A percentile compares a stretch with the other conserved stretches of the same genome.
Conservation (phyloP, 2,797 vertebrate species). For the Diplodus sargus region DNA sequence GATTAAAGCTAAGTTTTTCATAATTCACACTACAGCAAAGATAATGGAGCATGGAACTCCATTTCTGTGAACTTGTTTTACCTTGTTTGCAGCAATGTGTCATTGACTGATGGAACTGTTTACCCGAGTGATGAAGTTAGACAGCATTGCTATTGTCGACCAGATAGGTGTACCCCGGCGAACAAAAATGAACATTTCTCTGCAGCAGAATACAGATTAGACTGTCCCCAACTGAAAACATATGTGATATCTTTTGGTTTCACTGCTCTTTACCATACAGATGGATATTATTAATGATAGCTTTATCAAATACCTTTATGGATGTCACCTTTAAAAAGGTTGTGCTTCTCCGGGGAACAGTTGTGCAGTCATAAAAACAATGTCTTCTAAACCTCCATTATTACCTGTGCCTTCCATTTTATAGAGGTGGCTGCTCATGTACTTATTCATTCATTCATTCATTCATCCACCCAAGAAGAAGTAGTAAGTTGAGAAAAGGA, state of each 20-base stretch:
- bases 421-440: constrained; percentile 60
- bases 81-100: constrained; percentile 33
- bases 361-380: constrained; percentile 57
- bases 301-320: constrained; percentile 30
- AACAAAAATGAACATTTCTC: constrained; percentile 33
- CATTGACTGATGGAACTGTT: constrained; percentile 47
- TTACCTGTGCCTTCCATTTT: constrained; percentile 47
- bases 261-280: constrained; percentile 15
- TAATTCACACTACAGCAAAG: neutral
- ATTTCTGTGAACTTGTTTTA: constrained; percentile 20
- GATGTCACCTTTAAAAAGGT: constrained; percentile 59
- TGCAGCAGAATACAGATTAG: constrained; percentile 5
- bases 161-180: constrained; percentile 19
- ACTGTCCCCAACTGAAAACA: neutral
- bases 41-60: constrained; percentile 22
- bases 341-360: constrained; percentile 50
- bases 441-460: constrained; percentile 63
- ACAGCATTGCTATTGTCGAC: constrained; percentile 21
- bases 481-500: constrained; percentile 65
- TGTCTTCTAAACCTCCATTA: constrained; percentile 44
- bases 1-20: neutral
- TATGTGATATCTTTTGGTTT: constrained; percentile 12
- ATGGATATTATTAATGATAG: constrained; percentile 34
- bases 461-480: constrained; percentile 68
- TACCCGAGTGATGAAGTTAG: constrained; percentile 36